Evolutionary conservation across 1,140 invertebrate genomes (phyloP).

Genomic region (Doryteuthis pealeii): DNA sequence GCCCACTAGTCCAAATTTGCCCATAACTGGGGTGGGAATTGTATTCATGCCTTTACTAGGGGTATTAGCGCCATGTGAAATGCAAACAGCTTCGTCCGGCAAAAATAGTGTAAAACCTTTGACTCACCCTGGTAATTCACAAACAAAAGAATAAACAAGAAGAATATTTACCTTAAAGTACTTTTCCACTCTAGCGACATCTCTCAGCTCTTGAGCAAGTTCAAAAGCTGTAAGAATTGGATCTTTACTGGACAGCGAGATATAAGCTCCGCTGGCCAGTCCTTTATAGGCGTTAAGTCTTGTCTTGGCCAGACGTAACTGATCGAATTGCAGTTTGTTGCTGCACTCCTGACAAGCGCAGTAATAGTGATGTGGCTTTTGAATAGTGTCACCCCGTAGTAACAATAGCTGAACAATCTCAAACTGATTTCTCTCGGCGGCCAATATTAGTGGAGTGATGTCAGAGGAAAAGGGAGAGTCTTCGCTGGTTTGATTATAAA

Average conservation of each 20-base stretch:
- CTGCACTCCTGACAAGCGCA: constrained; percentile 67
- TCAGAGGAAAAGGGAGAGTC: constrained; percentile 53
- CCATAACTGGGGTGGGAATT: too few relatives aligned
- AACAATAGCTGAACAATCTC: constrained; percentile 59
- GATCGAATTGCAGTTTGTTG: constrained; percentile 56
- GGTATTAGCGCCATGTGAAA: too few relatives aligned
- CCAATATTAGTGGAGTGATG: constrained; percentile 58
- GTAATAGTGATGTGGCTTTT: constrained; percentile 66
- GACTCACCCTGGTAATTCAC: too few relatives aligned
- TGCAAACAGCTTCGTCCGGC: too few relatives aligned
- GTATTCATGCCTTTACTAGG: too few relatives aligned
- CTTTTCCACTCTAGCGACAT: constrained; percentile 56
- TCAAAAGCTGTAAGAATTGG: constrained; percentile 70
- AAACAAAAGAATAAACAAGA: too few relatives aligned
- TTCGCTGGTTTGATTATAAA: constrained; percentile 46
- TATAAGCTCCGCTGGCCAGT: constrained; percentile 62
- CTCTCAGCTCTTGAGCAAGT: constrained; percentile 64
- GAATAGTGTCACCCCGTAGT: constrained; percentile 54
- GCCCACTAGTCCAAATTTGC: too few relatives aligned
- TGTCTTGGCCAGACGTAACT: constrained; percentile 46
- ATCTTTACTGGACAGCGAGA: constrained; percentile 68
- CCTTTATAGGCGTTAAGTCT: constrained; percentile 55
- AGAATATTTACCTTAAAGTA: constrained; percentile 65
- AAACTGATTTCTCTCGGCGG: constrained; percentile 57
- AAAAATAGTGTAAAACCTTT: too few relatives aligned